Evolutionary conservation across 2,888 invertebrate species (phyloP), one percentile per base, ranked within the genome.

Genomic region (Erynnis tages): DNA sequence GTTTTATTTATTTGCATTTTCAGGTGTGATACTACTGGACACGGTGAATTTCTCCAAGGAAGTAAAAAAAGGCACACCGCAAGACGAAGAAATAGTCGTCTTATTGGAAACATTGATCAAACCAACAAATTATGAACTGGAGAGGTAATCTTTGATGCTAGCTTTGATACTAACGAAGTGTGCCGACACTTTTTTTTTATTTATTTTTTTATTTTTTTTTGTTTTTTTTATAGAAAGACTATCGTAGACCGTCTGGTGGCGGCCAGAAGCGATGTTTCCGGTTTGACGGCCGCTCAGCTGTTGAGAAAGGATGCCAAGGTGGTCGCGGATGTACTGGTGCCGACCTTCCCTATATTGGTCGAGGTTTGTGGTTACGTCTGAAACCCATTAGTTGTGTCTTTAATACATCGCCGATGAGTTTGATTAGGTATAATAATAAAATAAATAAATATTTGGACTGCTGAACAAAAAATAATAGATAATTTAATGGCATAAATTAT

Each of bases 1-100:
- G n/a, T n/a, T n/a, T n/a, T n/a, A n/a, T n/a, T n/a, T n/a, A n/a
- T n/a, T n/a, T n/a, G n/a, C n/a, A 19, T 82, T 59, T 87, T 34
- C 74, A 95, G 95, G 92, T 30, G 92, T 95, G 0, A 96, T 97
- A 55, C 75, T 97, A 37, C 81, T 95, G 61, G 97, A 97, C 70
- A 96, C 97, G 0, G 92, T 94, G 0, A 96, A 95, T 68, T 93
- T 96, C 61, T 93, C 93, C 0, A 83, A 87, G 23, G 88, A 91
- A 14, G 93, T 94, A 0, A 91, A 93, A 40, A 93, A 94, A 59
- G 93, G 91, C 0, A 95, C 93, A 0, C 80, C 90, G 0, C 88
- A 92, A 38, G 97, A 97, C 69, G 66, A 90, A 7, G 80, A 91
- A 44, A 88, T 93, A 1, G 86, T 92, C 0, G 57, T 72, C 1